phyloP scores from a whole-genome alignment of 2,888 invertebrate genomes.

The Antitype chi region DNA sequence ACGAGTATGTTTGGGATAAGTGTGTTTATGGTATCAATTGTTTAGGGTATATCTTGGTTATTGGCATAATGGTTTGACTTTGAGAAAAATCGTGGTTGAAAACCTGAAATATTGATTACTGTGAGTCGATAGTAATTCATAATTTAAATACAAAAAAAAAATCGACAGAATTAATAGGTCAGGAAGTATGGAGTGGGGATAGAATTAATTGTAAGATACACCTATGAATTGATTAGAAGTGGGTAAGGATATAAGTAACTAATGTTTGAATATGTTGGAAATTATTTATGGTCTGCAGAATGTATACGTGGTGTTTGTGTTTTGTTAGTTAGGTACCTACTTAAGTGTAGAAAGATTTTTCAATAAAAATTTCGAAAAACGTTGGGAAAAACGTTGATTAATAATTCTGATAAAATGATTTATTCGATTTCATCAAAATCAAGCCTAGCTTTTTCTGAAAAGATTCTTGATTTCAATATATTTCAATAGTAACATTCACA shows the following conservation, averaged over 20 bases:
- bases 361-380: neutral
- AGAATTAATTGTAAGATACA: neutral
- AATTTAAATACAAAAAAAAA: neutral
- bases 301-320: neutral
- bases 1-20: neutral
- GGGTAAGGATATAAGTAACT: too few species aligned
- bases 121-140: neutral
- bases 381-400: slow-evolving; percentile 1
- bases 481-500: neutral
- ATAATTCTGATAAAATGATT: slow-evolving; percentile 27
- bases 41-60: neutral
- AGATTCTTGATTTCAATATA: slow-evolving; percentile 2
- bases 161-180: neutral
- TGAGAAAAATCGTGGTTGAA: neutral
- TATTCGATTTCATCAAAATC: neutral
- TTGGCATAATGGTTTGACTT: neutral
- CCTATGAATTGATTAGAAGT: too few species aligned
- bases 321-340: neutral
- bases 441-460: slow-evolving; percentile 4
- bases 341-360: neutral
- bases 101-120: too few species aligned
- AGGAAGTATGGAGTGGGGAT: neutral
- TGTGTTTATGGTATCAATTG: slow-evolving; percentile 14
- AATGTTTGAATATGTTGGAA: neutral
- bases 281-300: neutral